Evolutionary conservation across 2,888 invertebrate genomes (phyloP).

Genomic region (Leptinotarsa haldemani): DNA sequence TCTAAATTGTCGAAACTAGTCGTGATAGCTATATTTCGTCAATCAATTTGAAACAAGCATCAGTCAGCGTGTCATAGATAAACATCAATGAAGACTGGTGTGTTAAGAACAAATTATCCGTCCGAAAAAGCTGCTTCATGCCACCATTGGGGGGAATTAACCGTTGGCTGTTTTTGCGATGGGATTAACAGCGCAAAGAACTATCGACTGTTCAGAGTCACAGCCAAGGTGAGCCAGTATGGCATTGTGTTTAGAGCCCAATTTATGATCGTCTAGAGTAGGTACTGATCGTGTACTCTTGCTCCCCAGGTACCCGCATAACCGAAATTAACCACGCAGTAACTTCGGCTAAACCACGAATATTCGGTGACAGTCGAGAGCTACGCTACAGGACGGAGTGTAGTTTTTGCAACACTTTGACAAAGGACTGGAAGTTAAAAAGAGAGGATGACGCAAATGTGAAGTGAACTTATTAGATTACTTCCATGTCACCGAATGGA

Average conservation of each 20-base stretch:
- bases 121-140: background rate
- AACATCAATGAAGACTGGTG: no score
- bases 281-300: conserved; percentile 45
- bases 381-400: conserved; percentile 34
- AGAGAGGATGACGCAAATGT: background rate
- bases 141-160: conserved; percentile 26
- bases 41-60: no score
- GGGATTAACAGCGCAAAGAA: conserved; percentile 42
- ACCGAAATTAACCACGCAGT: conserved; percentile 36
- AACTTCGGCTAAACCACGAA: conserved; percentile 36
- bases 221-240: conserved; percentile 55
- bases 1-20: no score
- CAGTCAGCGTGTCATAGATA: no score
- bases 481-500: background rate
- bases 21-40: no score
- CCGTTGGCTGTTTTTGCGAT: conserved; percentile 16
- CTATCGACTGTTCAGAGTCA: conserved; percentile 45
- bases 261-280: conserved; percentile 54
- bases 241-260: conserved; percentile 52
- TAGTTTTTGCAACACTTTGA: conserved; percentile 5
- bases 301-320: conserved; percentile 45
- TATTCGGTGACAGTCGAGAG: conserved; percentile 14
- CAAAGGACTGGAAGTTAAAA: background rate
- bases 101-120: no score
- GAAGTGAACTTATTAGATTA: background rate